A percentile compares a stretch with the other conserved stretches of the same genome.
These are phyloP conservation scores for Phasia obesa DNA, from an alignment of 2,888 invertebrate genomes.

Conservation along the genomic window DNA sequence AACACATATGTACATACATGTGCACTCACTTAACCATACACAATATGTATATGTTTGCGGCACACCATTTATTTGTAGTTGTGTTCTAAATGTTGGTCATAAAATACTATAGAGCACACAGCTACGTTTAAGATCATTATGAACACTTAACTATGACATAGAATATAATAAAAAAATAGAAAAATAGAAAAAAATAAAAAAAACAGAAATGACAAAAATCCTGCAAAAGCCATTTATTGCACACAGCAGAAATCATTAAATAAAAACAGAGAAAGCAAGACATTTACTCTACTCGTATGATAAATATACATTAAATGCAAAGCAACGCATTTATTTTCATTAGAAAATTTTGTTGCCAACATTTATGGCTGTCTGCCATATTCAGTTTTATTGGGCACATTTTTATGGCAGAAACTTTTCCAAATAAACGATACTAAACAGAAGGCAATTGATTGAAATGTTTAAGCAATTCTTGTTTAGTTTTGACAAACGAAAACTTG, in stretches of 20 bases:
- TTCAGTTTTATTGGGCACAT: conserved; percentile 16
- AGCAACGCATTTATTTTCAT: conserved; percentile 16
- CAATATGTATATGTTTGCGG: background rate
- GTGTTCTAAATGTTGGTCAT: conserved; percentile 22
- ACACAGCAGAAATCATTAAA: background rate
- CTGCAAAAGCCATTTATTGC: background rate
- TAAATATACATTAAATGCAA: conserved; percentile 24
- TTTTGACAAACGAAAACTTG: background rate
- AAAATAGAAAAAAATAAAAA: background rate
- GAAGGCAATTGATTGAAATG: conserved; percentile 35
- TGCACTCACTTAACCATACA: background rate
- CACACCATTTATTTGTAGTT: background rate
- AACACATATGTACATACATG: background rate
- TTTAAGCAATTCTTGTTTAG: background rate
- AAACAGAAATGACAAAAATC: background rate
- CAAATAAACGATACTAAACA: conserved; percentile 6
- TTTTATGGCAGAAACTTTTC: background rate
- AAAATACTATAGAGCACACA: background rate
- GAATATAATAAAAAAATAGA: background rate
- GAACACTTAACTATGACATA: conserved; percentile 34
- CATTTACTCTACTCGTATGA: too few relatives aligned
- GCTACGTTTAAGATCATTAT: conserved; percentile 42
- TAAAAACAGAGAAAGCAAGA: background rate
- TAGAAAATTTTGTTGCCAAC: conserved; percentile 18
- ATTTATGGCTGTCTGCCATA: conserved; percentile 1